These are phyloP conservation scores for Edolisoma coerulescens DNA, from an alignment of 2,113 vertebrate genomes.

Conservation along the genomic window DNA sequence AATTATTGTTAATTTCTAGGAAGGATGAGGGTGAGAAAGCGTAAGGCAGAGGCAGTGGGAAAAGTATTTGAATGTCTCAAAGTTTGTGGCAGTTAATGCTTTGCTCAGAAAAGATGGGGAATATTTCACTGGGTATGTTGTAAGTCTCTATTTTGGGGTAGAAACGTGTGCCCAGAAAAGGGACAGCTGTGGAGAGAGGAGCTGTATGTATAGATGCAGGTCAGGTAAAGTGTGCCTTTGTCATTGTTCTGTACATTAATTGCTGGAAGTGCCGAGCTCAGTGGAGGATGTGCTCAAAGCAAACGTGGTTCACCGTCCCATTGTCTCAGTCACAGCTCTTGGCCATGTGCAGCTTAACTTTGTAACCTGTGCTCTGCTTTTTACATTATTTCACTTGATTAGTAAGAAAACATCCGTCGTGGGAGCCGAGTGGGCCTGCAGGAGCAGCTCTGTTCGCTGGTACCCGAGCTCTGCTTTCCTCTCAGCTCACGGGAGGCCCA, in stretches of 20 bases:
- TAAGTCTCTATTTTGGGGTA: not conserved
- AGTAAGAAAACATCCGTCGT: not conserved
- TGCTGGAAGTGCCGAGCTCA: conserved; percentile 18
- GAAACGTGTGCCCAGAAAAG: not conserved
- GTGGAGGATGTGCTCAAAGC: conserved; percentile 36
- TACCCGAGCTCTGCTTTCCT: not conserved
- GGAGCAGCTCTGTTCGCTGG: not conserved
- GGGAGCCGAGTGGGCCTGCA: not conserved
- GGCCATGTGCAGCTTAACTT: not conserved
- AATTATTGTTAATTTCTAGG: not conserved
- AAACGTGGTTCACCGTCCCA: not conserved
- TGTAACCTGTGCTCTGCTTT: conserved; percentile 12
- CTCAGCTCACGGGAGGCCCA: not conserved
- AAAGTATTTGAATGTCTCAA: not conserved
- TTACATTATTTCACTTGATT: not conserved
- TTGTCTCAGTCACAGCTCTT: conserved; percentile 28
- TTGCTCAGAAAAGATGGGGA: not conserved
- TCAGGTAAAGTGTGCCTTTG: not conserved
- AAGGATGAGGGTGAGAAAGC: not conserved
- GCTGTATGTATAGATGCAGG: not conserved
- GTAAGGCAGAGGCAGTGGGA: not conserved
- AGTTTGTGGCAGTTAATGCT: not conserved
- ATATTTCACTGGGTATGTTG: not conserved
- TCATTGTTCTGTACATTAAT: conserved; percentile 28
- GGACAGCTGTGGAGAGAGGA: not conserved